Evolutionary conservation across 2,888 invertebrate genomes (phyloP).

Genomic region (Lepidocyrtoides sp.): DNA sequence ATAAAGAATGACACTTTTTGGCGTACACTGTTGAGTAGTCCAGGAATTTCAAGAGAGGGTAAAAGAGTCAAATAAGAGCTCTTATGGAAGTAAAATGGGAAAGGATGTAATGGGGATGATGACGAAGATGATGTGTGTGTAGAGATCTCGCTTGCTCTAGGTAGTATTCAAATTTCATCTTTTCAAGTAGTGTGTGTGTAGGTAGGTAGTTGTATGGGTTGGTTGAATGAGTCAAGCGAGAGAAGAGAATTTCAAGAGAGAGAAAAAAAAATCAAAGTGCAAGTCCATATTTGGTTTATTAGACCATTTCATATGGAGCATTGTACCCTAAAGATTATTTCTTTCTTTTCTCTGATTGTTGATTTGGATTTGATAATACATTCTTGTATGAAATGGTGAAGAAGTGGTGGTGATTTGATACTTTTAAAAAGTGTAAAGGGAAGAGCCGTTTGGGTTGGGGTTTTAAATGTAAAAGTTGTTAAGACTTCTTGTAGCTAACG

Average conservation of each 20-base stretch:
- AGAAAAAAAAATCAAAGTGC: conserved; percentile 36
- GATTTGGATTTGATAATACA: conserved; percentile 55
- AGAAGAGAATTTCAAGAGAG: background rate
- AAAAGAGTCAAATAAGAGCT: conserved; percentile 4
- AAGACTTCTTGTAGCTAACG: conserved; percentile 27
- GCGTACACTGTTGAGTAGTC: background rate
- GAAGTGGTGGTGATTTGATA: conserved; percentile 69
- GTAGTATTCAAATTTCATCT: conserved; percentile 38
- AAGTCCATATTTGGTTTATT: conserved; percentile 81
- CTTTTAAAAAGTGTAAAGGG: conserved; percentile 58
- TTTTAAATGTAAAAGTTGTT: conserved; percentile 57
- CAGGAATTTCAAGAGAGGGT: background rate
- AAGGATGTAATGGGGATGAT: conserved; percentile 3
- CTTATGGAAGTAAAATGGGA: conserved; percentile 33
- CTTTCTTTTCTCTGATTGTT: conserved; percentile 40
- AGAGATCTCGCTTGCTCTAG: conserved; percentile 4
- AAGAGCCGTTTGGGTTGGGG: conserved; percentile 42
- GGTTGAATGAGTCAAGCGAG: conserved; percentile 65
- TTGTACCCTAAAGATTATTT: conserved; percentile 56
- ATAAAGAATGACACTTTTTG: conserved; percentile 48
- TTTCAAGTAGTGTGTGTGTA: conserved; percentile 27
- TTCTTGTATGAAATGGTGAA: conserved; percentile 42
- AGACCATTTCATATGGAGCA: conserved; percentile 71
- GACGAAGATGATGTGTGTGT: conserved; percentile 4
- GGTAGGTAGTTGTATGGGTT: conserved; percentile 71